These are phyloP conservation scores for Flabesymbios commensalis DNA, from an alignment of 2,888 invertebrate species.

Conservation along the genomic window DNA sequence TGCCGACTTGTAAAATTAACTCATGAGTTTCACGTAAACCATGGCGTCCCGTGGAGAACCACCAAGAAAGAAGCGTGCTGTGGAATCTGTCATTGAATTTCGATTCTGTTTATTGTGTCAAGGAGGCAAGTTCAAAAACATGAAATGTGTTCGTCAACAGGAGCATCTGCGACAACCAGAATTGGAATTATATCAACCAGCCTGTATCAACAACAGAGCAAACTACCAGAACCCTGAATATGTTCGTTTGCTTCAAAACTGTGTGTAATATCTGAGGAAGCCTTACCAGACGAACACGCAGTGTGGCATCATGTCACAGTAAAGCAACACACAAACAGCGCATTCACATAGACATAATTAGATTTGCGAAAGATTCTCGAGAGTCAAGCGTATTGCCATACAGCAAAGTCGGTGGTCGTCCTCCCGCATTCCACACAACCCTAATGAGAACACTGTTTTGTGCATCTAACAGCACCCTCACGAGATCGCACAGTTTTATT, in stretches of 20 bases:
- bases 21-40: constrained; percentile 10
- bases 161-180: constrained; percentile 2
- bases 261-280: not conserved
- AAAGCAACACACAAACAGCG: constrained; percentile 4
- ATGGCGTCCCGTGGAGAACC: constrained; percentile 1
- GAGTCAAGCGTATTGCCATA: constrained; percentile 6
- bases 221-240: not conserved
- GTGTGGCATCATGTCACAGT: not conserved
- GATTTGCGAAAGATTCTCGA: not conserved
- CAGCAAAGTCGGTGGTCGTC: constrained; percentile 5
- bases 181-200: not conserved
- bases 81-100: not conserved
- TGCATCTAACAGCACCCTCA: constrained; percentile 7
- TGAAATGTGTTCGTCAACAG: not conserved
- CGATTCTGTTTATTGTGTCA: constrained; percentile 4
- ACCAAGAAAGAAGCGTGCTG: not conserved
- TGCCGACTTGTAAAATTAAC: not conserved
- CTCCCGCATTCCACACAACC: not conserved
- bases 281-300: not conserved
- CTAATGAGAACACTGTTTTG: not conserved
- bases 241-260: constrained; percentile 6
- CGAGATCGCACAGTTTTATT: not conserved
- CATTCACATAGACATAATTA: constrained; percentile 4
- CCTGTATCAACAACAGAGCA: not conserved
- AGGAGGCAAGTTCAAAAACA: constrained; percentile 2